phyloP scores from a whole-genome alignment of 2,888 invertebrate species.

The Nomada flava region DNA sequence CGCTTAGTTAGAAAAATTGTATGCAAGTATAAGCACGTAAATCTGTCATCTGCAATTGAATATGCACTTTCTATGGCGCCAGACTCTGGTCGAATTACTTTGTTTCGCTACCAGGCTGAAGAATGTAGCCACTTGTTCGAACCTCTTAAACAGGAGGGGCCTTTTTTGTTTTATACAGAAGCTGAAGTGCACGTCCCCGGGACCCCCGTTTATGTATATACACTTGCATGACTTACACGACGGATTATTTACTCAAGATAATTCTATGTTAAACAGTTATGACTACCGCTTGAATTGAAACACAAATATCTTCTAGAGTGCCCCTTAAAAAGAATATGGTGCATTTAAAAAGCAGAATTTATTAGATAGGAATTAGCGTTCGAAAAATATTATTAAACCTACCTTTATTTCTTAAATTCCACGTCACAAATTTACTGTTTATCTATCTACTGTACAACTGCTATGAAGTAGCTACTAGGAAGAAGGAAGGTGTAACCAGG shows the following conservation, averaged over 20 bases:
- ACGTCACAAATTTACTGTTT: too few species aligned
- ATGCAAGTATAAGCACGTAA: background rate
- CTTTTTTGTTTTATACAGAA: slow-evolving; percentile 46
- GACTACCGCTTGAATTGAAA: background rate
- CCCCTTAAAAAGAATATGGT: background rate
- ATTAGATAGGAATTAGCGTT: background rate
- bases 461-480: background rate
- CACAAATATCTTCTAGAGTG: slow-evolving; percentile 2
- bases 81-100: slow-evolving; percentile 23
- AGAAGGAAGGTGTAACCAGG: slow-evolving; percentile 6
- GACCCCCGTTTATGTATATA: slow-evolving; percentile 56
- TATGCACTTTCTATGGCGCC: slow-evolving; percentile 12
- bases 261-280: slow-evolving; percentile 25
- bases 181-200: slow-evolving; percentile 40
- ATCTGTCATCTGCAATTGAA: slow-evolving; percentile 6
- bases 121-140: slow-evolving; percentile 57
- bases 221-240: slow-evolving; percentile 35
- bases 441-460: background rate
- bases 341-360: background rate
- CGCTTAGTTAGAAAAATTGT: background rate
- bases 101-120: slow-evolving; percentile 32
- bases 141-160: slow-evolving; percentile 44
- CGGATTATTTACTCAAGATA: slow-evolving; percentile 38
- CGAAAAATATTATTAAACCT: slow-evolving; percentile 1
- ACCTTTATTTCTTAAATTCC: background rate